Base-by-base conservation (phyloP, 2,888 invertebrate genomes). In the Cactoblastis cactorum region DNA sequence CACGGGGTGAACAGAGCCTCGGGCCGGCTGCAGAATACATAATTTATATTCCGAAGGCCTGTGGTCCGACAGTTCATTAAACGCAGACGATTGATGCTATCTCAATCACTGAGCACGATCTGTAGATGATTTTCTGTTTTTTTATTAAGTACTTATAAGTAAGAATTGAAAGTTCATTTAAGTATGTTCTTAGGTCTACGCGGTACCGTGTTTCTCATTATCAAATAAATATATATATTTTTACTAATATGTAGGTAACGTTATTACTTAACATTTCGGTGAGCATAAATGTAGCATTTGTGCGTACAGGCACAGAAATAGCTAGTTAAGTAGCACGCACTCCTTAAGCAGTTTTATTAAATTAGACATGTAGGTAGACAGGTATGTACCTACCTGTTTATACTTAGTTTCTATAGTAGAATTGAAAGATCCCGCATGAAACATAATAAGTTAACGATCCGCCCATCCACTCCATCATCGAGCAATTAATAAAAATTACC, bases 401-500 rank as follows among this genome's bases (percentile, higher is more conserved):
- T 18, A 17, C 1, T 2, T 6, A n/a, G 11, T 35, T 12, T 15
- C 1, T 41, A 14, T 45, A 35, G 39, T 14, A 45, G 28, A 59
- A 70, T 65, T 58, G 68, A 77, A 60, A 61, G 60, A 59, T 72
- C 83, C 84, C 83, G 83, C 80, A 85, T 83, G 65, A 61, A 70
- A 62, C 56, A 61, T 48, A 57, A 56, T 67, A 64, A 64, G 62
- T 68, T 69, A 73, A 74, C 72, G 68, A 70, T 59, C 64, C 58
- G 57, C 61, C 62, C 68, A 70, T 64, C 66, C 62, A 74, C 72
- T 80, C 72, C 71, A 86, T 87, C 81, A 87, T 82, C 63, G 57
- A 63, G 59, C 84, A 86, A 88, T 89, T 89, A 87, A 89, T 87
- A 86, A 83, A 80, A 84, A 83, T 84, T 82, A 83, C 78, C 68